Evolutionary conservation across 2,888 invertebrate genomes (phyloP), one percentile per base, ranked within the genome.

Genomic region (Standfussiana lucernea): DNA sequence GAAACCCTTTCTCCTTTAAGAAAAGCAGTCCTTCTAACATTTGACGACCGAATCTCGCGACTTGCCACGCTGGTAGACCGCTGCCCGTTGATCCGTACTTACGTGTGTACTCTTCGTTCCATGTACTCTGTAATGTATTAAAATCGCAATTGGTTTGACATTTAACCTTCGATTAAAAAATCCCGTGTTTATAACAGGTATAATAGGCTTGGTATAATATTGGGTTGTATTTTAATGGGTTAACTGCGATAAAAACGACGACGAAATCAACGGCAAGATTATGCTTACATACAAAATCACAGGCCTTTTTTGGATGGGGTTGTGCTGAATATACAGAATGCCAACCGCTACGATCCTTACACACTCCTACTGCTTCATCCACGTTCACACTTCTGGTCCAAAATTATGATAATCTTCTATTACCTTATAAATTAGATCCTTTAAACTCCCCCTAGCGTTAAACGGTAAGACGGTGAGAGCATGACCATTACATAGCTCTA

Each of bases 371-470:
- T 24, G 13, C 35, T 35, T 35, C 24, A n/a, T 37, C 13, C n/a
- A 40, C 7, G 1, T 40, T 40, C 3, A 64, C 7, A 15, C 18
- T 40, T 40, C 40, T 64, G 8, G 21, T 40, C 15, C 18, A 40
- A 64, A 53, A 35, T 50, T 42, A 13, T 37, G 13, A 24, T 13
- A 35, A 37, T 42, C 0, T 42, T 37, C 21, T 15, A 45, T 94
- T 92, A 98, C 98, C 97, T 98, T 98, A 92, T 98, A 99, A 89
- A 99, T 98, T 75, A 99, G 97, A 95, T 99, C 99, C 94, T 98
- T 99, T 75, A 99, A 97, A 90, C 99, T 99, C 71, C 99, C 99
- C 84, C 97, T 97, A 47, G 98, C 97, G 93, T 98, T 99, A 88
- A 98, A 98, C 0, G 99, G 99, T 89, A 98, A 97, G 8, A 99